These are phyloP conservation scores for Poeciliopsis presidionis DNA, from an alignment of 2,797 vertebrate genomes.

Conservation along the genomic window DNA sequence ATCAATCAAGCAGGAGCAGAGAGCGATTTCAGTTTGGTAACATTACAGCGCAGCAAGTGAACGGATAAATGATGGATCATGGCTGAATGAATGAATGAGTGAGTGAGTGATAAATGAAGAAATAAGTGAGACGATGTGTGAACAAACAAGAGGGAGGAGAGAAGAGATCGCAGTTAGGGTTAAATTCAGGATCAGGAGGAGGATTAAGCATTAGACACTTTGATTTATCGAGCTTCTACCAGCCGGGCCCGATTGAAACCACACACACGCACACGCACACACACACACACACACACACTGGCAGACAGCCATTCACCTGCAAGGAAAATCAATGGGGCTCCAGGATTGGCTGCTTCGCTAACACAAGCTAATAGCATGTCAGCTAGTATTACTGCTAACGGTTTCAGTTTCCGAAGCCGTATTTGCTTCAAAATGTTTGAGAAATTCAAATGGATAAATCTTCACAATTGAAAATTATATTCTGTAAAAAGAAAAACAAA, in stretches of 20 bases:
- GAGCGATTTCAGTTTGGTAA: slow-evolving; percentile 39
- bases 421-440: neutral
- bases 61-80: slow-evolving; percentile 57
- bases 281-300: neutral
- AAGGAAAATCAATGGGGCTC: neutral
- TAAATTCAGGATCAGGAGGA: slow-evolving; percentile 36
- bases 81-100: slow-evolving; percentile 49
- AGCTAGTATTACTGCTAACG: neutral
- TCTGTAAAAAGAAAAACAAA: neutral
- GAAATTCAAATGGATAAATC: neutral
- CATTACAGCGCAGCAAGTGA: slow-evolving; percentile 30
- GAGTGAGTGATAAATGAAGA: slow-evolving; percentile 47
- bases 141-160: slow-evolving; percentile 59
- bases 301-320: neutral
- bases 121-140: slow-evolving; percentile 51
- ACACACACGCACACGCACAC: neutral
- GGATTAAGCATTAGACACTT: slow-evolving; percentile 35
- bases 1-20: slow-evolving; percentile 53
- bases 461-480: neutral
- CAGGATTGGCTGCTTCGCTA: neutral
- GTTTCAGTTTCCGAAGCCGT: neutral
- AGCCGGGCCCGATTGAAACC: neutral
- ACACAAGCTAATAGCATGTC: neutral
- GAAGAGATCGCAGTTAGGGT: slow-evolving; percentile 64
- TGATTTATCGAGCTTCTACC: slow-evolving; percentile 25